A percentile compares a stretch with the other conserved stretches of the same genome.
Evolutionary conservation across 2,888 invertebrate genomes (phyloP).

Genomic region (Drosophila kambysellisi): DNA sequence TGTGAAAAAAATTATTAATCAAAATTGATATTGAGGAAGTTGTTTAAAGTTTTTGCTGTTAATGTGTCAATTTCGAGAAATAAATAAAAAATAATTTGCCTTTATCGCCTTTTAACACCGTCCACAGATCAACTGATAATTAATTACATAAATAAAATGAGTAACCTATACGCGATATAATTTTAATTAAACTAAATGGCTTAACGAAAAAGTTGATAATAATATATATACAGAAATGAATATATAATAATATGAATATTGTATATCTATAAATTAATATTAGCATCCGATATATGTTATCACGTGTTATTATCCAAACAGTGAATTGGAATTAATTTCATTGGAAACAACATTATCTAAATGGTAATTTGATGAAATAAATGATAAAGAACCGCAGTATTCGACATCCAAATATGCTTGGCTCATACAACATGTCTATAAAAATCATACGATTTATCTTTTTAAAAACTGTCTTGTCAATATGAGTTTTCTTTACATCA

Average conservation of each 20-base stretch:
- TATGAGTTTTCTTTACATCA: not conserved
- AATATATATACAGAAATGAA: not conserved
- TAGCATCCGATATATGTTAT: not conserved
- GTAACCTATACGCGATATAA: not conserved
- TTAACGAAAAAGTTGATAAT: not conserved
- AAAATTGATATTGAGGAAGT: not conserved
- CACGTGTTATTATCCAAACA: not conserved
- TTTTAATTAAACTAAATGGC: not conserved
- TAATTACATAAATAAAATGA: not conserved
- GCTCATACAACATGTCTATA: too few relatives aligned
- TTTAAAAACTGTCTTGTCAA: too few relatives aligned
- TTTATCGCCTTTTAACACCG: not conserved
- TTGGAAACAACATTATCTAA: too few relatives aligned
- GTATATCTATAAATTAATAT: not conserved
- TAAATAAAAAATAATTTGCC: not conserved
- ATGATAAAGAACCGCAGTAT: too few relatives aligned
- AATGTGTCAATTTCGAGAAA: not conserved
- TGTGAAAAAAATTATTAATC: not conserved
- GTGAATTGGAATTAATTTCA: not conserved
- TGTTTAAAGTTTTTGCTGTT: not conserved
- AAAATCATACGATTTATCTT: too few relatives aligned
- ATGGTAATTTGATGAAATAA: too few relatives aligned
- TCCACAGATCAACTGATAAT: not conserved
- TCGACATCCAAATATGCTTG: too few relatives aligned
- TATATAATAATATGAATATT: not conserved